Conservation (phyloP, 2,113 vertebrate species). For the Alaudala cheleensis region DNA sequence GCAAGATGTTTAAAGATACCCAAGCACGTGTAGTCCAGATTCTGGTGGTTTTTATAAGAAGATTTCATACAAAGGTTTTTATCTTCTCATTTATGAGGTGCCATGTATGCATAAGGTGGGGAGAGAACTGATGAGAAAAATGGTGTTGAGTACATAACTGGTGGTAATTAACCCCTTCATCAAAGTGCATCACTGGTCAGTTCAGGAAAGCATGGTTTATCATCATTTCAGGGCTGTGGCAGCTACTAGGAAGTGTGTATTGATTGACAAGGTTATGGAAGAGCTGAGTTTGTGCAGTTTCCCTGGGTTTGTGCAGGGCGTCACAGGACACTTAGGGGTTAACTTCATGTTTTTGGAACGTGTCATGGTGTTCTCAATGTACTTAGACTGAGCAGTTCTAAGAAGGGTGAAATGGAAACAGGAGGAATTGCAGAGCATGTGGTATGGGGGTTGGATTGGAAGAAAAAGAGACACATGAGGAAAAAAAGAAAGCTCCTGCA, state of each 20-base stretch:
- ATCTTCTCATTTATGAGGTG: neutral
- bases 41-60: neutral
- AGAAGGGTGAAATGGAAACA: conserved; percentile 60
- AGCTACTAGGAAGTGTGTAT: neutral
- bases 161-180: neutral
- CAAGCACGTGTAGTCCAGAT: neutral
- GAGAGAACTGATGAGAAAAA: neutral
- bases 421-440: conserved; percentile 26
- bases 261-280: neutral
- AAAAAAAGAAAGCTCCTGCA: conserved; percentile 49
- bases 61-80: neutral
- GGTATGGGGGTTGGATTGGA: conserved; percentile 12
- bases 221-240: neutral
- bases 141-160: neutral
- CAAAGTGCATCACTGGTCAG: fast-evolving
- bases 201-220: neutral
- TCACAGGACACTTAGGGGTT: conserved; percentile 1
- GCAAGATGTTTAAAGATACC: neutral
- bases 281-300: neutral
- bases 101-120: neutral
- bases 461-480: neutral
- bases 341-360: conserved; percentile 36
- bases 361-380: conserved; percentile 52
- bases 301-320: neutral
- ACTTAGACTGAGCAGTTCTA: conserved; percentile 45